These are phyloP conservation scores for Mya arenaria DNA, from an alignment of 1,140 invertebrate species.

Conservation along the genomic window DNA sequence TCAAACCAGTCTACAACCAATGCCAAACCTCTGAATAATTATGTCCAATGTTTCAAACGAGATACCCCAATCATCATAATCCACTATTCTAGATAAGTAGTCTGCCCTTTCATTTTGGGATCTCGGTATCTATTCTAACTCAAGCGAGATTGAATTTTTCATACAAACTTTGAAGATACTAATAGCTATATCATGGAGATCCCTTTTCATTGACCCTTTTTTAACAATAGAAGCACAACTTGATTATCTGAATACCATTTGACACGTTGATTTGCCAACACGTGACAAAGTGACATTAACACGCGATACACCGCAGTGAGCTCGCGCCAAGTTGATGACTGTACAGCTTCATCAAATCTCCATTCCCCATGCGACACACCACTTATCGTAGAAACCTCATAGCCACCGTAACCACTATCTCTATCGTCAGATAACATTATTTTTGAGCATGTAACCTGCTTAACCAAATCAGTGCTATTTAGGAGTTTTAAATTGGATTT, in stretches of 20 bases:
- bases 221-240: background rate
- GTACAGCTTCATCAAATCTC: too few species aligned
- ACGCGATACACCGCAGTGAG: background rate
- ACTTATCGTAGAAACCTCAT: conserved; percentile 5
- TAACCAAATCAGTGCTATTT: background rate
- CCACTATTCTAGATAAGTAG: conserved; percentile 5
- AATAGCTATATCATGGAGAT: background rate
- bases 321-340: background rate
- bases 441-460: background rate
- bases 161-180: conserved; percentile 7
- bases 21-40: background rate
- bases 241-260: conserved; percentile 4
- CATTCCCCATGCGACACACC: too few species aligned
- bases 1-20: conserved; percentile 20
- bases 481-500: background rate
- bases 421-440: conserved; percentile 23
- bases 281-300: background rate
- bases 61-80: conserved; percentile 9
- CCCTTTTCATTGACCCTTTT: conserved; percentile 24
- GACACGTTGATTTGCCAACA: background rate
- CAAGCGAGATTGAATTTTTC: background rate
- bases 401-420: background rate
- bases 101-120: conserved; percentile 21
- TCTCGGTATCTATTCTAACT: conserved; percentile 9
- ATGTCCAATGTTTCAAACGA: background rate